These are phyloP conservation scores for Acyrthosiphon pisum DNA, from an alignment of 1,140 invertebrate genomes.

Conservation along the genomic window DNA sequence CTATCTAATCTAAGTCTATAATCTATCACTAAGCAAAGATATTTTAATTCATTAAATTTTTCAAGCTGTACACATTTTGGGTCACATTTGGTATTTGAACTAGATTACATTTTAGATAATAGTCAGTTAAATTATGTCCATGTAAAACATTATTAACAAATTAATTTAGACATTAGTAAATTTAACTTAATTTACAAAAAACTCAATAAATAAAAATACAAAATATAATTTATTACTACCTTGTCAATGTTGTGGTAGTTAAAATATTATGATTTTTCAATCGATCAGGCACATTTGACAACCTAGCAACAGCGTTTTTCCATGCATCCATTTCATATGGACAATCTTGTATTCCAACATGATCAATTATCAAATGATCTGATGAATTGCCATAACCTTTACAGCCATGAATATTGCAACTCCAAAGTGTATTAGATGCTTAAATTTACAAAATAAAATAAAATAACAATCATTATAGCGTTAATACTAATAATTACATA, in stretches of 20 bases:
- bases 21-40: too few relatives aligned
- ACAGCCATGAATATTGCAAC: slow-evolving; percentile 11
- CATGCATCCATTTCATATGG: slow-evolving; percentile 48
- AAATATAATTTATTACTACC: background rate
- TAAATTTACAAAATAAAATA: background rate
- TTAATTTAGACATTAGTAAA: too few relatives aligned
- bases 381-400: slow-evolving; percentile 24
- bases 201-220: too few relatives aligned
- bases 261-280: background rate
- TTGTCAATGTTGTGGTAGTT: background rate
- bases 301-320: slow-evolving; percentile 36
- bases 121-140: too few relatives aligned
- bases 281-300: slow-evolving; percentile 20
- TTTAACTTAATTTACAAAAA: too few relatives aligned
- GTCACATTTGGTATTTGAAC: too few relatives aligned
- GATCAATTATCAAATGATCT: background rate
- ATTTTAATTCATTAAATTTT: too few relatives aligned
- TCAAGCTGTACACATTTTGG: too few relatives aligned
- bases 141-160: too few relatives aligned
- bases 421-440: background rate
- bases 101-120: too few relatives aligned
- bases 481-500: background rate
- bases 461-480: background rate
- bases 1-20: too few relatives aligned
- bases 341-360: background rate